Base-by-base conservation (phyloP, 2,113 vertebrate species). In the Blennius ocellaris region DNA sequence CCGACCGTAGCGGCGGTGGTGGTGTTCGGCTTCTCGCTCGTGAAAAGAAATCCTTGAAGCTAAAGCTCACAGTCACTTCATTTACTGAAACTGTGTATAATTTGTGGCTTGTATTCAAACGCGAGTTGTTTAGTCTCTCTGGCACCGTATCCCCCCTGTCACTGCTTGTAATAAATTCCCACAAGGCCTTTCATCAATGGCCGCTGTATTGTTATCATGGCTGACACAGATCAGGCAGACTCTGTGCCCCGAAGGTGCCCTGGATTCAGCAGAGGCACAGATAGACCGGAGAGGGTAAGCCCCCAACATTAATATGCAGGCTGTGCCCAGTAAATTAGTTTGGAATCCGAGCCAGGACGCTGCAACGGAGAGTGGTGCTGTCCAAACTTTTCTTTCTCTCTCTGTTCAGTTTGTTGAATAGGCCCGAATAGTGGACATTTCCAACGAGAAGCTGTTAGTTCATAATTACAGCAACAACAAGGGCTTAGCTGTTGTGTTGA, bases 81-180 rank as follows among this genome's bases (percentile, higher is more conserved):
- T 97, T 95, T 94, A 92, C 93, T 94, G 92, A 96, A 95, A 94
- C 91, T 93, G 94, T 95, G 94, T 94, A 93, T 96, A 95, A 96
- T 96, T 95, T 97, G 95, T 94, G 94, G 94, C 93, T 92, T 94
- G 88, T 92, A 94, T 95, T 94, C 92, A 94, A 92, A 94, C 87
- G 90, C 93, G 84, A 85, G 90, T 92, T 88, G 86, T 89, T 75
- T 73, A 89, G 93, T 89, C 91, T 91, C 89, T 74, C 81, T 87
- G 64, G 68, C 8, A 87, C 86, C 67, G 71, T 88, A 85, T 87
- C 85, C 85, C 79, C 79, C 79, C 58, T 85, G 61, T 89, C 16
- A 81, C 86, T 80, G 78, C 68, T 89, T 92, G 79, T 87, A 86
- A 85, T 82, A 92, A 88, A 91, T 88, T 83, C 88, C 78, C 84